These are phyloP conservation scores for Globia sparganii DNA, from an alignment of 2,888 invertebrate species.

Conservation along the genomic window DNA sequence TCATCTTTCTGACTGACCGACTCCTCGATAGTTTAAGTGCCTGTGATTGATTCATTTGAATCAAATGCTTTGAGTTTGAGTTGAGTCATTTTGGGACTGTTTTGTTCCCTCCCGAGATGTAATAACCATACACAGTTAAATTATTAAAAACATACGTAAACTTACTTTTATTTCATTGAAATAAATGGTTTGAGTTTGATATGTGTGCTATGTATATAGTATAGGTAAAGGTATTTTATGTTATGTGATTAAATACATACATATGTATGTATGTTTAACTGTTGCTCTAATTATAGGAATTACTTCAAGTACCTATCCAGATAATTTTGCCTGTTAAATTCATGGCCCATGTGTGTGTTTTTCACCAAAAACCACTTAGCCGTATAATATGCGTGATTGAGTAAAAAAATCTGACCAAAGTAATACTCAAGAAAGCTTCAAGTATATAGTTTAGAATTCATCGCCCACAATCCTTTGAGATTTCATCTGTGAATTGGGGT, in stretches of 20 bases:
- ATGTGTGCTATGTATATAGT: not conserved
- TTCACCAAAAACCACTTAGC: not conserved
- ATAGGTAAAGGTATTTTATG: too few relatives aligned
- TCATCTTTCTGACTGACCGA: too few relatives aligned
- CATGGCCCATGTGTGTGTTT: not conserved
- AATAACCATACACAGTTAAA: too few relatives aligned
- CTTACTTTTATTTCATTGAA: too few relatives aligned
- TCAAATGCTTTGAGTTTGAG: too few relatives aligned
- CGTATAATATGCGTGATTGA: not conserved
- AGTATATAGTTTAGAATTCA: not conserved
- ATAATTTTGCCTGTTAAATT: not conserved
- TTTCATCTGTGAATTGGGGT: constrained; percentile 39
- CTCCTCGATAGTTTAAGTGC: too few relatives aligned
- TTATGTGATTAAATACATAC: not conserved
- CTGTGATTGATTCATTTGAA: too few relatives aligned
- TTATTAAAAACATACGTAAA: too few relatives aligned
- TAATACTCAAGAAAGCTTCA: too few relatives aligned
- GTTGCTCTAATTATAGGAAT: not conserved
- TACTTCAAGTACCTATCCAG: not conserved
- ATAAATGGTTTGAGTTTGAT: not conserved
- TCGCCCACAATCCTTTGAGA: constrained; percentile 1
- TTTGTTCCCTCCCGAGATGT: too few relatives aligned
- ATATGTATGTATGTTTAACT: too few relatives aligned
- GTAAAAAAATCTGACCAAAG: not conserved
- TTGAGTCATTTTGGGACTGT: too few relatives aligned